Base-by-base conservation (phyloP, 2,888 invertebrate genomes). In the Maniola hyperantus region DNA sequence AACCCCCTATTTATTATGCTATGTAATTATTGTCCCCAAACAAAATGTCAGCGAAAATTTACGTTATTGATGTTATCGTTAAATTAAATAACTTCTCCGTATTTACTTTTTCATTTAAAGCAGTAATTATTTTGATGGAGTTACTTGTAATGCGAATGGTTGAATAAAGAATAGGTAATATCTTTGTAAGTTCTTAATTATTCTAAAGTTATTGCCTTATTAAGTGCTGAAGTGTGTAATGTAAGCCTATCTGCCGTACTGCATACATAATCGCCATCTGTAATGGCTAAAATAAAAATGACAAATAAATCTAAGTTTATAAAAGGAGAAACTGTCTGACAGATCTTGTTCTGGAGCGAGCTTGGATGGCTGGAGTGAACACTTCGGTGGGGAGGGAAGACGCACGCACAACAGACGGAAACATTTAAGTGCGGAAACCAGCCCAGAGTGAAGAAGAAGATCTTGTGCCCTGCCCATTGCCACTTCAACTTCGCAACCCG, bases 11-110 rank as follows among this genome's bases (percentile, higher is more conserved):
- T 61, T 36, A 50, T 48, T 50, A 61, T 20, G 8, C 51, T 61
- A 13, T 36, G 59, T 59, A 57, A 57, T 57, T 42, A 39, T 42
- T 20, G 55, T 55, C 42, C 57, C 57, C 57, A 57, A 57, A 57
- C 39, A 57, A 58, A 68, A 68, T 68, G 68, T 68, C 65, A 68
- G 57, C 44, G 60, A 57, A 57, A 65, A 58, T 65, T 68, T 65
- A 62, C 57, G 57, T 65, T 34, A 68, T 68, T 44, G 55, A 50
- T 64, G 54, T 42, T 68, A 46, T 68, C 57, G 57, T 65, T 58
- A 53, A 20, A 20, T 18, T 57, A 7, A 57, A 42, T 39, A 57
- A 42, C 20, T 42, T 13, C 39, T 42, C 39, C 5, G 57, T 57
- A 42, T 57, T 57, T 57, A 57, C 11, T 57, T 20, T 26, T 20